These are phyloP conservation scores for Sussaba pulchella DNA, from an alignment of 2,888 invertebrate species.

Conservation along the genomic window DNA sequence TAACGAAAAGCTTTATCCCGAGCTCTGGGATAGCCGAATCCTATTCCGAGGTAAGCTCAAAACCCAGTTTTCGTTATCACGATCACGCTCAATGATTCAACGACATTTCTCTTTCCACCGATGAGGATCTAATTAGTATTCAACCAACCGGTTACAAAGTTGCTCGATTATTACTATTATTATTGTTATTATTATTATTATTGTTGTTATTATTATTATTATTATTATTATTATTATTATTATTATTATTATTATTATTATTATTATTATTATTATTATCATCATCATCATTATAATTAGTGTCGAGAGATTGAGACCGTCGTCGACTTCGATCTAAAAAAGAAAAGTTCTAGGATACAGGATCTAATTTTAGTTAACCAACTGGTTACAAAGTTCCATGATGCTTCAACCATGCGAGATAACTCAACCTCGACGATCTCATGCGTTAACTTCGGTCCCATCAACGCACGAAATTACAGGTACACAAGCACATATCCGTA, in stretches of 20 bases:
- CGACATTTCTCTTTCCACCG: background rate
- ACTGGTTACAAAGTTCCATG: background rate
- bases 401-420: background rate
- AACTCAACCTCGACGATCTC: background rate
- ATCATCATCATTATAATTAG: no score
- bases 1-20: slow-evolving; percentile 10
- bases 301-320: no score
- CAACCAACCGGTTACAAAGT: slow-evolving; percentile 1
- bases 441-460: slow-evolving; percentile 21
- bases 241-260: no score
- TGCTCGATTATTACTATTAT: no score
- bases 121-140: background rate
- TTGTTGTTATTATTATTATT: no score
- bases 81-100: background rate
- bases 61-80: background rate
- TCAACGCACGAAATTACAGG: slow-evolving; percentile 14
- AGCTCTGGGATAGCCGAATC: slow-evolving; percentile 2
- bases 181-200: no score
- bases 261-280: no score
- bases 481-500: background rate
- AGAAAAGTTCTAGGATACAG: no score
- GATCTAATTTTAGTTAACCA: background rate
- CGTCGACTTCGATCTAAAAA: no score
- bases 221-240: no score
- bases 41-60: background rate